A percentile compares a stretch with the other conserved stretches of the same genome.
Evolutionary conservation across 2,888 invertebrate species (phyloP).

Genomic region (Apocheima hispidaria): DNA sequence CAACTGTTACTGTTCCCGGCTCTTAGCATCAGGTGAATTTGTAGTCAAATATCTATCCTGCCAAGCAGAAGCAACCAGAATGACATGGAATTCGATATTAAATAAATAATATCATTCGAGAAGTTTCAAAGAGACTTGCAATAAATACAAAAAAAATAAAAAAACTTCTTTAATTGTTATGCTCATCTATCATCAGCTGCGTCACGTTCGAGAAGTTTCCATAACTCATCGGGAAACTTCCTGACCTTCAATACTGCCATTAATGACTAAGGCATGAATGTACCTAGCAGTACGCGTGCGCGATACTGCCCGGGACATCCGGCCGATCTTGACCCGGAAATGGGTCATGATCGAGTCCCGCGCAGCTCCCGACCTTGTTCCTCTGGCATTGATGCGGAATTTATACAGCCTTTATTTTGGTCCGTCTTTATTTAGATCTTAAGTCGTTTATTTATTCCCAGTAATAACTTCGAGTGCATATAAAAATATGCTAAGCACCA

Average conservation of each 20-base stretch:
- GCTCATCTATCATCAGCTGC: too few relatives aligned
- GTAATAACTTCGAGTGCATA: background rate
- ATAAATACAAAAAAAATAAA: too few relatives aligned
- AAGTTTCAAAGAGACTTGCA: too few relatives aligned
- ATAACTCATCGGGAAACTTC: background rate
- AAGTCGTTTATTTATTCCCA: background rate
- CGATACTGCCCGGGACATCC: slow-evolving; percentile 34
- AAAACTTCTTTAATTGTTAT: too few relatives aligned
- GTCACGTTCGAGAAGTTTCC: slow-evolving; percentile 1
- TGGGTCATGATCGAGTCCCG: slow-evolving; percentile 71
- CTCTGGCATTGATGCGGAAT: slow-evolving; percentile 42
- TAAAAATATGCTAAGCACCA: too few relatives aligned
- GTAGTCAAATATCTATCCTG: too few relatives aligned
- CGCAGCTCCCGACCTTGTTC: slow-evolving; percentile 61
- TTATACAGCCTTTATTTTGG: slow-evolving; percentile 15
- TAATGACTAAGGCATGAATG: background rate
- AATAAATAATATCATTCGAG: too few relatives aligned
- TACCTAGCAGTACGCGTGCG: background rate
- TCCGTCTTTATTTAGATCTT: slow-evolving; percentile 3
- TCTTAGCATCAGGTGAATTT: too few relatives aligned
- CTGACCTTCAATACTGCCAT: background rate
- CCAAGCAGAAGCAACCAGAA: too few relatives aligned
- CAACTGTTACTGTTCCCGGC: too few relatives aligned
- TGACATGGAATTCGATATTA: too few relatives aligned
- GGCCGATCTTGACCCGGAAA: slow-evolving; percentile 73